Percentiles rank a stretch among this genome's conserved stretches.
These are phyloP conservation scores for Stercorarius parasiticus DNA, from an alignment of 2,113 vertebrate genomes.

Conservation along the genomic window DNA sequence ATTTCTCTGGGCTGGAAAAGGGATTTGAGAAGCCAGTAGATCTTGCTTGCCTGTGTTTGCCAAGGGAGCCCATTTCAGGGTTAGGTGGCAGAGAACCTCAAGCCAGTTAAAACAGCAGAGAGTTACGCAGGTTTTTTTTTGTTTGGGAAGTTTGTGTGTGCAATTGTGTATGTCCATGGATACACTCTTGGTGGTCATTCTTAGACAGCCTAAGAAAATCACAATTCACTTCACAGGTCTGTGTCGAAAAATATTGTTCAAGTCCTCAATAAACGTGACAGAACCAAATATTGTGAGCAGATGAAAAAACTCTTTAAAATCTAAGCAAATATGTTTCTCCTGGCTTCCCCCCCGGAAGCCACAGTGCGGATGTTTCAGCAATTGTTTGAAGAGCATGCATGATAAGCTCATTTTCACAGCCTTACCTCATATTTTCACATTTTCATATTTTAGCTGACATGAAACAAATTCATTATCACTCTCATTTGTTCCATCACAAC, in stretches of 20 bases:
- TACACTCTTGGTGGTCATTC: neutral
- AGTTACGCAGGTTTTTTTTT: neutral
- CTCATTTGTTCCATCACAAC: neutral
- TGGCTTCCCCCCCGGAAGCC: neutral
- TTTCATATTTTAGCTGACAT: neutral
- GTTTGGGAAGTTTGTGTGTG: neutral
- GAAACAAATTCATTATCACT: neutral
- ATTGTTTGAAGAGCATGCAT: neutral
- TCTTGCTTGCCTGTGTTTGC: neutral
- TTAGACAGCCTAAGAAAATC: neutral
- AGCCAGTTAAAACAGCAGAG: neutral
- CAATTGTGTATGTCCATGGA: neutral
- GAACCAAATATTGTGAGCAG: fast-evolving
- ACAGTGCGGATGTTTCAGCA: neutral
- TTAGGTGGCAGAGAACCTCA: neutral
- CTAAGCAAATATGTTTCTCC: neutral
- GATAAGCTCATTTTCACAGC: neutral
- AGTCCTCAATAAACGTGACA: neutral
- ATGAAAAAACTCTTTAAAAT: neutral
- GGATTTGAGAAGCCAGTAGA: neutral
- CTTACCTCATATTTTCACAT: neutral
- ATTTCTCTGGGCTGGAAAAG: neutral
- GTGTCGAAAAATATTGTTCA: neutral
- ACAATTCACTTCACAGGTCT: neutral
- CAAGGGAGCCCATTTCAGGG: neutral